Evolutionary conservation across 1,140 invertebrate genomes (phyloP), one percentile per base, ranked within the genome.

Genomic region (Pogonognathellus flavescens): DNA sequence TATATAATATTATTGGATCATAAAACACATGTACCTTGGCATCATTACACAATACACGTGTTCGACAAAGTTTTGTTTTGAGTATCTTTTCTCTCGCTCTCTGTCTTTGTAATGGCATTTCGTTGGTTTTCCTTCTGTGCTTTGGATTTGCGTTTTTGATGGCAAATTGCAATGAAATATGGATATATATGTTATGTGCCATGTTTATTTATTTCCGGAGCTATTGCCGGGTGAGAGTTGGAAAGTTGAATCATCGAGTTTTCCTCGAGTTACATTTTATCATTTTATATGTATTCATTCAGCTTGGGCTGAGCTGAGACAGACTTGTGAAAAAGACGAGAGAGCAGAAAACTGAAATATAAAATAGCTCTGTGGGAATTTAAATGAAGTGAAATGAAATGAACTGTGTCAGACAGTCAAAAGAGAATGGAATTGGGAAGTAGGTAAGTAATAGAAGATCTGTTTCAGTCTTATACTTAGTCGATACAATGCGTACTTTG

Each of bases 331-430:
- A n/a, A 76, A 31, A 18, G 70, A 50, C n/a, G 70, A 49, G 31
- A n/a, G 80, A 81, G 80, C 6, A 16, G 80, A 57, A 52, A 81
- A 81, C 80, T 55, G 55, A 59, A 59, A 25, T 76, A 50, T 49
- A 50, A 76, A 76, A 76, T 76, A 76, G 70, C 41, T 14, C 50
- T 55, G 22, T 81, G 80, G 80, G 80, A 81, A 81, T 81, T 50
- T 81, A 81, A 81, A 81, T 81, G 80, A 55, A 76, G 70, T 76
- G 70, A 81, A 81, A 81, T 81, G 80, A 81, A 81, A 81, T 81
- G 80, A 81, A 81, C 50, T 81, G 50, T 81, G 80, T 81, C 80
- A 81, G 80, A 81, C 50, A 81, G 80, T 18, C 50, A 10, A 52
- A 20, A 13, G 10, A 41, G 31, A 41, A 41, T 25, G 66, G 10